Evolutionary conservation across 2,113 vertebrate genomes (phyloP).

Genomic region (Platichthys stellatus): DNA sequence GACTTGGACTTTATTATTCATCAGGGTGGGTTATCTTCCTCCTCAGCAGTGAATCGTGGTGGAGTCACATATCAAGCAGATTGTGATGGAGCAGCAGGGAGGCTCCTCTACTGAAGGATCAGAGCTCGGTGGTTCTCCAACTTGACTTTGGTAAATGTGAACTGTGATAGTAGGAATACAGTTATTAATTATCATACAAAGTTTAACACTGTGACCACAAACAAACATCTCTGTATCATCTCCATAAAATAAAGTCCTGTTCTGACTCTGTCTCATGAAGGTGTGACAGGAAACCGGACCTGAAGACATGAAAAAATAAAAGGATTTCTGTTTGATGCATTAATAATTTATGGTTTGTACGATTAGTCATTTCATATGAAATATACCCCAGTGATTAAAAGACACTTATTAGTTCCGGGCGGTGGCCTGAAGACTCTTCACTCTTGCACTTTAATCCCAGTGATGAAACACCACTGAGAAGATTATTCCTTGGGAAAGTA

Average conservation of each 20-base stretch:
- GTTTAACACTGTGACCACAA: too few relatives aligned
- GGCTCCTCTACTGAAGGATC: background rate
- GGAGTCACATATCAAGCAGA: slow-evolving; percentile 16
- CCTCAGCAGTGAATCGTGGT: slow-evolving; percentile 11
- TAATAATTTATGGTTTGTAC: slow-evolving; percentile 30
- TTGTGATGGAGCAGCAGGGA: slow-evolving; percentile 13
- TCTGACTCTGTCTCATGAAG: too few relatives aligned
- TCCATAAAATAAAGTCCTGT: too few relatives aligned
- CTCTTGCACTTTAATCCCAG: too few relatives aligned
- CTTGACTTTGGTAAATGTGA: background rate
- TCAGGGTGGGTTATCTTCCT: slow-evolving; percentile 10
- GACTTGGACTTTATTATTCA: slow-evolving; percentile 18
- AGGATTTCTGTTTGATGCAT: background rate
- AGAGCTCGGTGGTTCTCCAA: background rate
- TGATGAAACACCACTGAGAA: too few relatives aligned
- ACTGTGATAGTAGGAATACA: background rate
- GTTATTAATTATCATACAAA: too few relatives aligned
- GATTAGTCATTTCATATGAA: background rate
- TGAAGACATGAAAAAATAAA: background rate
- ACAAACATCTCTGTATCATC: too few relatives aligned
- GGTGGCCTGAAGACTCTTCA: too few relatives aligned
- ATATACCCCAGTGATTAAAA: background rate
- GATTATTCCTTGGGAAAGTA: too few relatives aligned
- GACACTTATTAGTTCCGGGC: background rate
- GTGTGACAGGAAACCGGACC: background rate